Evolutionary conservation across 2,888 invertebrate genomes (phyloP), one percentile per base, ranked within the genome.

Genomic region (Endotricha flammealis): DNA sequence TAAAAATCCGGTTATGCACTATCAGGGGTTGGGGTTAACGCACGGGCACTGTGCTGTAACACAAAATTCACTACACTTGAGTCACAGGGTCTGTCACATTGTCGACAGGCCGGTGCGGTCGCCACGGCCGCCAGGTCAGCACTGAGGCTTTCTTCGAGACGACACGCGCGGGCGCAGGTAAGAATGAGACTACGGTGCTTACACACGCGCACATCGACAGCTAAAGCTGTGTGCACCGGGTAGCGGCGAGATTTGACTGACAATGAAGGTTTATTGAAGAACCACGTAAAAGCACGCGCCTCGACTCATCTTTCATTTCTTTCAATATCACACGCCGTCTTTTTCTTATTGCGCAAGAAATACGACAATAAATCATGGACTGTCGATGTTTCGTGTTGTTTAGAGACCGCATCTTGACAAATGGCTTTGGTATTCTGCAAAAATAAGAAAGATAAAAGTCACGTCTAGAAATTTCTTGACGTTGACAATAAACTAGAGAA

Each of bases 1-100:
- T 54, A 59, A 50, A 78, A 81, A 83, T 83, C 83, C 83, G 76
- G 81, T 80, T 79, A 73, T 67, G 64, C 83, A 83, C 83, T 81
- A 80, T 81, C 74, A 82, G 71, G 77, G 81, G 76, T 74, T 75
- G 77, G 74, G 80, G 82, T 83, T 78, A 82, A 77, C 55, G 80
- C 79, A 82, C 81, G 74, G 70, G 60, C 82, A 81, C 81, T 79
- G 74, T 69, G 76, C 75, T 77, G 68, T 64, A 69, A 71, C 77
- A 77, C 80, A 72, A 64, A 65, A 72, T 73, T 72, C 83, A 83
- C 81, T 66, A 71, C 83, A 83, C 81, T 73, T 63, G 62, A 76
- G 75, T 78, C 79, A 82, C 81, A 69, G 62, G 57, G 63, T 68
- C 61, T 64, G 65, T 73, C 76, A 69, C 83, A 82, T 83, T 50